These are phyloP conservation scores for Lagopus muta DNA, from an alignment of 2,113 vertebrate species.

Conservation along the genomic window DNA sequence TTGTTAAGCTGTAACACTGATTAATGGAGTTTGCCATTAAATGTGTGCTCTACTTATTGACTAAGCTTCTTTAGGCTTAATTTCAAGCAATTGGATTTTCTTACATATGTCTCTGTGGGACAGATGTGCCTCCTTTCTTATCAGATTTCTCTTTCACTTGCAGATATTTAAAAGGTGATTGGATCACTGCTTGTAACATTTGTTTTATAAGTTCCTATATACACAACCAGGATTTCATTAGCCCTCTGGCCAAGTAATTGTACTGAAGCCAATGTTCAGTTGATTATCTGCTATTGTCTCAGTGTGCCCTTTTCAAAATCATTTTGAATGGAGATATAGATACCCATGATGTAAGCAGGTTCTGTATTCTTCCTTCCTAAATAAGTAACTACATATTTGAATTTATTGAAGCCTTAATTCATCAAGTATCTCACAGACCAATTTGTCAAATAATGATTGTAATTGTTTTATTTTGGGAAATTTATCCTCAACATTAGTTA, in stretches of 20 bases:
- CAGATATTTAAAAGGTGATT: neutral
- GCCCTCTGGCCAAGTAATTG: neutral
- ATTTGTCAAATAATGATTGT: neutral
- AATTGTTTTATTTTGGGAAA: neutral
- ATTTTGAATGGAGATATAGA: neutral
- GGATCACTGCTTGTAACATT: neutral
- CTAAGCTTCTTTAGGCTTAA: neutral
- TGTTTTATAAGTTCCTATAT: neutral
- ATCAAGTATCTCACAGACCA: neutral
- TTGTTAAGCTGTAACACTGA: slow-evolving; percentile 6
- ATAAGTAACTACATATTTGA: neutral
- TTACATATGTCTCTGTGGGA: neutral
- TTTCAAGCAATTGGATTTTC: neutral
- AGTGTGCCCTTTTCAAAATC: neutral
- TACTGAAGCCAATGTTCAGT: neutral
- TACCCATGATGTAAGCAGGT: neutral
- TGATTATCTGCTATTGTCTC: neutral
- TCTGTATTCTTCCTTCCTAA: neutral
- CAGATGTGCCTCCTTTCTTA: neutral
- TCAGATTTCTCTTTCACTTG: neutral
- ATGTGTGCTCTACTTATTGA: neutral
- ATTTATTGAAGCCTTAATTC: slow-evolving; percentile 31
- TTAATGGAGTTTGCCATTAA: neutral
- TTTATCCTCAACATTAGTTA: neutral
- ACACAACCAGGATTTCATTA: neutral